Conservation (phyloP, 2,113 vertebrate genomes). For the Centropristis striata region DNA sequence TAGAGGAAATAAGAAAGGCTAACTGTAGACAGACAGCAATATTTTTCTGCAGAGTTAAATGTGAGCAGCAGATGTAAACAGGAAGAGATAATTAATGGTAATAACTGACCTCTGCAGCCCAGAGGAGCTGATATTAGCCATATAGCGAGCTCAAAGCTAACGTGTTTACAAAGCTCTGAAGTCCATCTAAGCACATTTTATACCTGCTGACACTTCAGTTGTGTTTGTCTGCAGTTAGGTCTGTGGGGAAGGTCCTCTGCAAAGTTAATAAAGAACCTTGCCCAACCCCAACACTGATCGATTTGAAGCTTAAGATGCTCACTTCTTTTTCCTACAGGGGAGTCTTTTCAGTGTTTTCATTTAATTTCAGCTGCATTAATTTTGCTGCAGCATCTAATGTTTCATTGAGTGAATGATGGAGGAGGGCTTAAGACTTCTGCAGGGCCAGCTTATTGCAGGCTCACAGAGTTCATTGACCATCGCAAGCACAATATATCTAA, state of each 20-base stretch:
- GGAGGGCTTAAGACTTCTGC: constrained; percentile 59
- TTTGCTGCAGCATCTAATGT: constrained; percentile 73
- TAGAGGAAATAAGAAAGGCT: not conserved
- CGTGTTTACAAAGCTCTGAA: constrained; percentile 75
- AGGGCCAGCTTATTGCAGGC: constrained; percentile 56
- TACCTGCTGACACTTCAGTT: constrained; percentile 79
- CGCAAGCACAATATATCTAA: constrained; percentile 28
- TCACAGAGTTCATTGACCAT: constrained; percentile 56
- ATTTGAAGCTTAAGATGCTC: constrained; percentile 68
- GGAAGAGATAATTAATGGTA: constrained; percentile 68
- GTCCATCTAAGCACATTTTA: constrained; percentile 76
- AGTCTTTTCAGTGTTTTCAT: constrained; percentile 69
- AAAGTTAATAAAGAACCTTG: constrained; percentile 80
- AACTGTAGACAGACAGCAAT: constrained; percentile 5
- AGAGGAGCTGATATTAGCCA: constrained; percentile 64
- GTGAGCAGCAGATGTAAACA: constrained; percentile 41
- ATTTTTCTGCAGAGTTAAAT: constrained; percentile 51
- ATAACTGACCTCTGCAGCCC: constrained; percentile 59
- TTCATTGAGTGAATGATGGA: constrained; percentile 66
- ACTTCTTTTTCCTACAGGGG: constrained; percentile 58
- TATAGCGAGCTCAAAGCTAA: constrained; percentile 62
- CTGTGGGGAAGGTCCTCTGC: constrained; percentile 68
- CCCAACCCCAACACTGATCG: constrained; percentile 69
- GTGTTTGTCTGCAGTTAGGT: constrained; percentile 67
- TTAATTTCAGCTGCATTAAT: constrained; percentile 74